phyloP scores from a whole-genome alignment of 2,888 invertebrate species.

The Pseudococcus viburni region DNA sequence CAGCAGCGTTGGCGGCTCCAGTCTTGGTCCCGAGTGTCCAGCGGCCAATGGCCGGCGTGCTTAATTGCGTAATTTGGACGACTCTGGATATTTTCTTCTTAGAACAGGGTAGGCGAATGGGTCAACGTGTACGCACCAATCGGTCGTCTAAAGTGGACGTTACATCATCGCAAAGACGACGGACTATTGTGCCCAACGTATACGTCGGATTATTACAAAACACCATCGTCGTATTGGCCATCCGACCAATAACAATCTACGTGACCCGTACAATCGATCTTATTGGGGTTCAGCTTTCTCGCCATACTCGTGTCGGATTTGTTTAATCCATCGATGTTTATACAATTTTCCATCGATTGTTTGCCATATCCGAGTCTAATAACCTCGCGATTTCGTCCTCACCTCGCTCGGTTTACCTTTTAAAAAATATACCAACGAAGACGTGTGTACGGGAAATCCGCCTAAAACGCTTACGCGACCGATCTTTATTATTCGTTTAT shows the following conservation, averaged over 20 bases:
- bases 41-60: neutral
- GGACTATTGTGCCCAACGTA: neutral
- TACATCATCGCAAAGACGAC: neutral
- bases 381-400: neutral
- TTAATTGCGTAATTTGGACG: slow-evolving; percentile 12
- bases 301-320: neutral
- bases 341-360: neutral
- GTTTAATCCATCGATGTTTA: neutral
- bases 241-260: neutral
- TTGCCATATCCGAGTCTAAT: neutral
- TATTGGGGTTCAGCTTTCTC: neutral
- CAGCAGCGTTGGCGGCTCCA: slow-evolving; percentile 51
- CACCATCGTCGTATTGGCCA: neutral
- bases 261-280: neutral
- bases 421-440: neutral
- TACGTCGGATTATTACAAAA: neutral
- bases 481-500: slow-evolving; percentile 20
- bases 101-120: neutral
- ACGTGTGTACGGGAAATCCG: slow-evolving; percentile 7
- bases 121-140: neutral
- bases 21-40: neutral
- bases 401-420: no score
- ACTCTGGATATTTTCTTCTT: neutral
- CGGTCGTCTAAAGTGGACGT: neutral
- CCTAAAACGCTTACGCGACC: slow-evolving; percentile 40